Conservation (phyloP, 2,888 invertebrate species). For the Subacronicta megacephala region DNA sequence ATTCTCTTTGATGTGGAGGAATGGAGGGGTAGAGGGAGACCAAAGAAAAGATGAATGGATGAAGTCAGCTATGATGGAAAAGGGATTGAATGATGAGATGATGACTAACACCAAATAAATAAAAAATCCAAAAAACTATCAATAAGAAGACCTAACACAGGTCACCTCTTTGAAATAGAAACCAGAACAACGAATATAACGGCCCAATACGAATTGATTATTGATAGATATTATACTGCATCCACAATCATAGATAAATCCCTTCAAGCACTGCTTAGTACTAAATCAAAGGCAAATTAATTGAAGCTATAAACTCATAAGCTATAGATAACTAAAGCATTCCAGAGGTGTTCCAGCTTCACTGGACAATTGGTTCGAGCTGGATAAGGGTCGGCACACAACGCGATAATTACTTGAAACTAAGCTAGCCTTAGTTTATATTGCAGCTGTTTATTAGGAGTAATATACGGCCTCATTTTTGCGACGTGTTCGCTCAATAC, state of each 20-base stretch:
- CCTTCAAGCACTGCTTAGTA: not conserved
- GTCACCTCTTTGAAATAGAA: too few relatives aligned
- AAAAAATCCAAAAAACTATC: too few relatives aligned
- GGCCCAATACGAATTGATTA: too few relatives aligned
- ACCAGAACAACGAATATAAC: too few relatives aligned
- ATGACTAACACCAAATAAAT: too few relatives aligned
- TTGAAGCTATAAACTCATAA: not conserved
- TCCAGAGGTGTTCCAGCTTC: constrained; percentile 4
- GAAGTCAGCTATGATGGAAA: too few relatives aligned
- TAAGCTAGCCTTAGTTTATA: constrained; percentile 50
- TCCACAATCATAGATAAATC: not conserved
- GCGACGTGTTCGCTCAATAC: constrained; percentile 7
- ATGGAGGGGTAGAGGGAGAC: too few relatives aligned
- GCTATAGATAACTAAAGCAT: constrained; percentile 2
- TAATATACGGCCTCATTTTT: constrained; percentile 16
- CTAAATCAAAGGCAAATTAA: not conserved
- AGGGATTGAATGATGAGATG: too few relatives aligned
- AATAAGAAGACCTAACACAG: too few relatives aligned
- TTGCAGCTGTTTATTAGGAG: constrained; percentile 25
- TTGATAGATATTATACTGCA: too few relatives aligned
- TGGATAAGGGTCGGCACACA: constrained; percentile 22
- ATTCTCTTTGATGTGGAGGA: too few relatives aligned
- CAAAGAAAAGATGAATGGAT: too few relatives aligned
- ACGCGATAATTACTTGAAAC: constrained; percentile 58
- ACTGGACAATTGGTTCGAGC: constrained; percentile 9